phyloP scores from a whole-genome alignment of 2,888 invertebrate species.

The Serripes groenlandicus region DNA sequence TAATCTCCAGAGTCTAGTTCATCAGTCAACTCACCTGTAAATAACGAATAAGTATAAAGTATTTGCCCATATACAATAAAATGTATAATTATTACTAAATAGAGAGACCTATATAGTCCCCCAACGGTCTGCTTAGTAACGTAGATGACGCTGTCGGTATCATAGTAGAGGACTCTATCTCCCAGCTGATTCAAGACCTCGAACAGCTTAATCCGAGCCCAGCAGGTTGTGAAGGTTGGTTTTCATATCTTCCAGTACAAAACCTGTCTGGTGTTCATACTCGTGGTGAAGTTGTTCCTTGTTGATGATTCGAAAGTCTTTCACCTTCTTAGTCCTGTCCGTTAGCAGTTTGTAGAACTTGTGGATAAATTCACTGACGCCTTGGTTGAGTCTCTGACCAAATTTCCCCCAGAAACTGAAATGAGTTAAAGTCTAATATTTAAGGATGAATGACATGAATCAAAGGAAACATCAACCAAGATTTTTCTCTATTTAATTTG shows the following conservation, averaged over 20 bases:
- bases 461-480: too few species aligned
- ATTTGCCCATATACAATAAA: too few species aligned
- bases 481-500: too few species aligned
- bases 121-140: constrained; percentile 17
- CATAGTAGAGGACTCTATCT: constrained; percentile 40
- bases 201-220: constrained; percentile 44
- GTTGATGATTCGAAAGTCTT: constrained; percentile 31
- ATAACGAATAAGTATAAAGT: too few species aligned
- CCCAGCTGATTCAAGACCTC: constrained; percentile 4
- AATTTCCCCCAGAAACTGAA: constrained; percentile 66
- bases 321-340: constrained; percentile 22
- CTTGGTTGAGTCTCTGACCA: constrained; percentile 41
- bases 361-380: constrained; percentile 6
- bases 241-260: constrained; percentile 31
- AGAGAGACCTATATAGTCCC: constrained; percentile 22
- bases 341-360: constrained; percentile 18
- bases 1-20: constrained; percentile 20
- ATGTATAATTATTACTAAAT: too few species aligned
- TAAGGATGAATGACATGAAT: too few species aligned
- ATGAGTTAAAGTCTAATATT: too few species aligned
- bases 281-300: constrained; percentile 30
- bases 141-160: constrained; percentile 44
- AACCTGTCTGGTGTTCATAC: constrained; percentile 20
- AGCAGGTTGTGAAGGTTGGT: constrained; percentile 55
- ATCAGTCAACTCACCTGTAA: constrained; percentile 60